Base-by-base conservation (phyloP, 1,140 invertebrate genomes). In the Megalopta genalis region DNA sequence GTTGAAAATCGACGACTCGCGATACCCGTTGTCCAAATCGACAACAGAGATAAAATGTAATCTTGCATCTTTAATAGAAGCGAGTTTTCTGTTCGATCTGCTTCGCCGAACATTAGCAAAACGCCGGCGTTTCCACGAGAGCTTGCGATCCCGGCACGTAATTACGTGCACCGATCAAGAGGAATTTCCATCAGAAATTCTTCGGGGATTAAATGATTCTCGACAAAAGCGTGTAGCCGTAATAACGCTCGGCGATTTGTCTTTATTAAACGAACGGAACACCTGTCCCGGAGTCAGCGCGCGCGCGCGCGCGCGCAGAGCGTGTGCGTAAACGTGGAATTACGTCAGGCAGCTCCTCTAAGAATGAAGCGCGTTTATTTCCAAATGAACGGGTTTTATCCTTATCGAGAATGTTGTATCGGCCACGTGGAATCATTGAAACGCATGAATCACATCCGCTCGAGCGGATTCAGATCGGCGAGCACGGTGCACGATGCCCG, bases 381-480 rank as follows among this genome's bases (percentile, higher is more conserved):
- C 42, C 73, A 27, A 42, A 27, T 65, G 64, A 75, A 75, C 73
- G 52, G 73, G 73, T 75, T 75, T 75, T 60, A 60, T 68, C 54
- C 25, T 46, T 69, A 60, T 68, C 65, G 74, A 1, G 54, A 59
- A 76, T 8, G 74, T 68, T n/a, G 74, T 27, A 5, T n/a, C 63
- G 65, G n/a, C 52, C 64, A 46, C 23, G 64, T 32, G 73, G 73
- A 76, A 60, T 76, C 59, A 69, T 69, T 69, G 64, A 76, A 76
- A 77, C 25, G 66, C 46, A 70, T 70, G 74, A 77, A 70, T 77
- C 66, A 77, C 23, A 52, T 77, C 57, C 74, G 52, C 42, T n/a
- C 65, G 54, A 32, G 18, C 66, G 54, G 57, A 62, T 77, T 62
- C 74, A 18, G 74, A 77, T 77, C 66, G 60, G 68, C 74, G 52